phyloP scores from a whole-genome alignment of 2,797 vertebrate genomes.

The Protonibea diacanthus region DNA sequence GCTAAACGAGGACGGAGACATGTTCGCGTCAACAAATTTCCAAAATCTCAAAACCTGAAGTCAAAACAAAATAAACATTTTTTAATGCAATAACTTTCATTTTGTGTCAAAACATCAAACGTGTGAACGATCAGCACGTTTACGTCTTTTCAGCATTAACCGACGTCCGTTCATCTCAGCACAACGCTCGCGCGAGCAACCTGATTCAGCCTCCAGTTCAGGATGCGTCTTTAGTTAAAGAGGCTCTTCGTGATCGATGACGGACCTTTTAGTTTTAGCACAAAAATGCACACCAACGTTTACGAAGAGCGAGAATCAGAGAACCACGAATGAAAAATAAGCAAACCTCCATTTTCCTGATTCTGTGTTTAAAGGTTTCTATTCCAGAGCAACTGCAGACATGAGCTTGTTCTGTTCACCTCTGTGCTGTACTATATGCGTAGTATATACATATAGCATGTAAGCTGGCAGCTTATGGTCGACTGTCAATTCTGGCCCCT shows the following conservation, averaged over 20 bases:
- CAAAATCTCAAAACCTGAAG: no score
- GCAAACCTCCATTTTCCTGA: not conserved
- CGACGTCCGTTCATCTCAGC: not conserved
- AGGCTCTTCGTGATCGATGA: not conserved
- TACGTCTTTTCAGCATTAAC: not conserved
- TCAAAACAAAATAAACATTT: not conserved
- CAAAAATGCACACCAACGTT: not conserved
- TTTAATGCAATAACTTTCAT: not conserved
- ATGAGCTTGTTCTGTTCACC: not conserved
- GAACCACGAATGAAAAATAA: not conserved
- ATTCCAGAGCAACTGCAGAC: not conserved
- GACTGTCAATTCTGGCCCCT: not conserved
- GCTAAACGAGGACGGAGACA: not conserved
- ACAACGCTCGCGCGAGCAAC: no score
- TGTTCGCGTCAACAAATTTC: no score
- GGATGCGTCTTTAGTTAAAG: not conserved
- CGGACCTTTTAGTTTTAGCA: not conserved
- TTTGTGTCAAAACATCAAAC: not conserved
- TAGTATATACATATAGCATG: not conserved
- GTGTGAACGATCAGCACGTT: not conserved
- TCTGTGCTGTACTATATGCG: not conserved
- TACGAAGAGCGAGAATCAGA: not conserved
- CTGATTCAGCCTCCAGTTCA: not conserved
- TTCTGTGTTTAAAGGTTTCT: not conserved
- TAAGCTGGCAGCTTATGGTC: conserved; percentile 6